phyloP scores from a whole-genome alignment of 2,888 invertebrate species.

The Xanthorhoe designata region DNA sequence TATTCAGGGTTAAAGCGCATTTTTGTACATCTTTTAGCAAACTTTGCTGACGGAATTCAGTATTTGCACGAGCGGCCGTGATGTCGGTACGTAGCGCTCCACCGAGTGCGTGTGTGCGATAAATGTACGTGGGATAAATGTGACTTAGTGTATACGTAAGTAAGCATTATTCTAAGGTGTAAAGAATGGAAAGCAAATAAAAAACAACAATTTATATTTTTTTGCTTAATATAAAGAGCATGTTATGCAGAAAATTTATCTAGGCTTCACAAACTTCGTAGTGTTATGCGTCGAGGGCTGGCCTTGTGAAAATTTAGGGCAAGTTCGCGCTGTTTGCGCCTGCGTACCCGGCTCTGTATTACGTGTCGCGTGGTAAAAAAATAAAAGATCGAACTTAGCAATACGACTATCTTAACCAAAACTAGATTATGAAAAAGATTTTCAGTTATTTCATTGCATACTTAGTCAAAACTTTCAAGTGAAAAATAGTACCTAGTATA shows the following conservation, averaged over 20 bases:
- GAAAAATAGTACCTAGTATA: too few species aligned
- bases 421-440: not conserved
- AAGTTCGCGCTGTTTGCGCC: slow-evolving; percentile 20
- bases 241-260: not conserved
- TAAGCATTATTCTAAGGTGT: slow-evolving; percentile 4
- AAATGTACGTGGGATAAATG: slow-evolving; percentile 14
- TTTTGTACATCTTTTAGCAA: slow-evolving; percentile 28
- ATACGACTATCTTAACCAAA: not conserved
- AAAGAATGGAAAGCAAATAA: too few species aligned
- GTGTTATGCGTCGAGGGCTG: slow-evolving; percentile 5
- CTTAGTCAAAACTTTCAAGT: too few species aligned
- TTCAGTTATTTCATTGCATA: too few species aligned
- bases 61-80: slow-evolving; percentile 18
- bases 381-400: not conserved
- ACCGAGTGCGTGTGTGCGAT: slow-evolving; percentile 4
- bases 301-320: slow-evolving; percentile 23
- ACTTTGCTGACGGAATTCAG: slow-evolving; percentile 19
- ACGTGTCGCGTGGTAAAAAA: slow-evolving; percentile 3
- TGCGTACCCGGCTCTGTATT: slow-evolving; percentile 18
- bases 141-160: slow-evolving; percentile 8
- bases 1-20: slow-evolving; percentile 30
- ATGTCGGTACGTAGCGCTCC: slow-evolving; percentile 16
- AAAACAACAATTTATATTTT: too few species aligned
- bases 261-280: not conserved
- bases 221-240: not conserved